Conservation (phyloP, 2,797 vertebrate genomes). For the Dromococcyx pavoninus region DNA sequence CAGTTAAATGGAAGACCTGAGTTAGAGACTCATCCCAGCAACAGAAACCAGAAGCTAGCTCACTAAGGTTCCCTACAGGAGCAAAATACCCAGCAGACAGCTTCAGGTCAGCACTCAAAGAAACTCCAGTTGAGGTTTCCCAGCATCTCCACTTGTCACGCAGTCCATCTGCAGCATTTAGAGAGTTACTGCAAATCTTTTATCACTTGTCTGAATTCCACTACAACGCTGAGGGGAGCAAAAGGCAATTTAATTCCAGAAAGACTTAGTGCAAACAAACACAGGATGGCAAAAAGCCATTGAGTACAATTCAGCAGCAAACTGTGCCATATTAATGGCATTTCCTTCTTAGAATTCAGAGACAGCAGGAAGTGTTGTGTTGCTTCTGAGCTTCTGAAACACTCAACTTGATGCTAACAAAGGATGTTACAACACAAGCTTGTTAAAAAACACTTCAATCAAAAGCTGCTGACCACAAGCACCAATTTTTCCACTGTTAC, state of each 20-base stretch:
- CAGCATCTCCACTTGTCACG: neutral
- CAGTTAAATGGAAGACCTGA: neutral
- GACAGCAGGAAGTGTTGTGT: accelerated
- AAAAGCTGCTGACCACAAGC: neutral
- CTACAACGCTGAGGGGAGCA: neutral
- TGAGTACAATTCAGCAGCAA: neutral
- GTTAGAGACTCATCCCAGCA: neutral
- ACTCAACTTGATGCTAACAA: neutral
- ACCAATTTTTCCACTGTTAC: neutral
- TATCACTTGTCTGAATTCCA: neutral
- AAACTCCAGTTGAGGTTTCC: neutral
- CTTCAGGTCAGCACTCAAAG: neutral
- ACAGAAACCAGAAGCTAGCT: neutral
- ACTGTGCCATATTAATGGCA: neutral
- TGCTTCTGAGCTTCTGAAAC: neutral
- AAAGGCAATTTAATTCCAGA: neutral
- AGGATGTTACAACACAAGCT: neutral
- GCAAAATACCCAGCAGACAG: neutral
- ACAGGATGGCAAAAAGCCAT: neutral
- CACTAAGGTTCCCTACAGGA: neutral
- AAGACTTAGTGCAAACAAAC: neutral
- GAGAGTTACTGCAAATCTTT: neutral
- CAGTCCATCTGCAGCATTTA: neutral
- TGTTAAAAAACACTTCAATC: neutral
- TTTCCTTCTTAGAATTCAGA: neutral